phyloP scores from a whole-genome alignment of 2,113 vertebrate genomes.

The Phaethornis superciliosus region DNA sequence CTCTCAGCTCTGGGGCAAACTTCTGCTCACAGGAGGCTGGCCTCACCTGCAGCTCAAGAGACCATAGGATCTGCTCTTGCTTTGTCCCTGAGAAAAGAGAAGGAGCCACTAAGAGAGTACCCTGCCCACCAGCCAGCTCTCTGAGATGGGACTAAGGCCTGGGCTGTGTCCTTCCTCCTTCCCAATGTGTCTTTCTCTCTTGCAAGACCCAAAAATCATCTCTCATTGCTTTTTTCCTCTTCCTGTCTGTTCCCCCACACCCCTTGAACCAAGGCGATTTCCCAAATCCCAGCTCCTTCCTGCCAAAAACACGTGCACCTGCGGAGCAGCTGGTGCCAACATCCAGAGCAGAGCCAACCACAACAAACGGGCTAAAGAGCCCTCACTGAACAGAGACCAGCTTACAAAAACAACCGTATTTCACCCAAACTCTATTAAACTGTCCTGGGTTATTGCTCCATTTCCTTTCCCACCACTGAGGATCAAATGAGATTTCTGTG shows the following conservation, averaged over 20 bases:
- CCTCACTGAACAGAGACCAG: slow-evolving; percentile 62
- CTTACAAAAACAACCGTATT: slow-evolving; percentile 70
- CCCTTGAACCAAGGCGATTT: slow-evolving; percentile 23
- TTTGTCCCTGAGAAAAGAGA: background rate
- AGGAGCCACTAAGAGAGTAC: background rate
- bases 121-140: background rate
- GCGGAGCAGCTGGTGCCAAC: slow-evolving; percentile 67
- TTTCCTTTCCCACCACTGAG: slow-evolving; percentile 67
- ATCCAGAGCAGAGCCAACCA: slow-evolving; percentile 62
- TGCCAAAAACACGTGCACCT: slow-evolving; percentile 66
- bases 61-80: background rate
- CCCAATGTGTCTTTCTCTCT: background rate
- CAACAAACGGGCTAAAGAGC: slow-evolving; percentile 64
- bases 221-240: background rate
- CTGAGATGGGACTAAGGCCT: fast-evolving
- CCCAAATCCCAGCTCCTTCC: slow-evolving; percentile 64
- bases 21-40: background rate
- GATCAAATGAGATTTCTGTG: slow-evolving; percentile 63
- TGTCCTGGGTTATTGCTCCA: slow-evolving; percentile 56
- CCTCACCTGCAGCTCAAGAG: background rate
- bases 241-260: too few relatives aligned
- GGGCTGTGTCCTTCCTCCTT: background rate
- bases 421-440: slow-evolving; percentile 70
- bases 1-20: background rate
- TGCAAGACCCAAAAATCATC: background rate